Conservation (phyloP, 2,113 vertebrate species). For the Penelope pileata region DNA sequence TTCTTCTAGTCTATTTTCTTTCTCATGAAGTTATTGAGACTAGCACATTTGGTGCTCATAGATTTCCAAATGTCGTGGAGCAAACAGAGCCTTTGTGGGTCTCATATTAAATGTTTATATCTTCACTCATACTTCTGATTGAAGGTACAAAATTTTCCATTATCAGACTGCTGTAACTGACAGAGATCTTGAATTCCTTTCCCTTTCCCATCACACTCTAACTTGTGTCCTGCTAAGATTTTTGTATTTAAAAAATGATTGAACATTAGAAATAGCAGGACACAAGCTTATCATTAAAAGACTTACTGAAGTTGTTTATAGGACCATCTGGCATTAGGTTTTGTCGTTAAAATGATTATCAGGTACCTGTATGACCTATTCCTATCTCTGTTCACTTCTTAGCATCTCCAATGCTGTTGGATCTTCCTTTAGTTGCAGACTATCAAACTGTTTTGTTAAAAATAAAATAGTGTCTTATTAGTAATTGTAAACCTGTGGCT, state of each 20-base stretch:
- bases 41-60: neutral
- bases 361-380: neutral
- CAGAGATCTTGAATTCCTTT: neutral
- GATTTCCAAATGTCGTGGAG: neutral
- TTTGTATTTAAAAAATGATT: neutral
- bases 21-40: neutral
- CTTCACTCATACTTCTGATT: neutral
- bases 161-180: neutral
- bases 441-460: neutral
- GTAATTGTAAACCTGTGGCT: neutral
- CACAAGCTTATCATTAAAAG: neutral
- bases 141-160: neutral
- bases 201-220: neutral
- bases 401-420: neutral
- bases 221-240: neutral
- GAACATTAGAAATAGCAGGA: neutral
- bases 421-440: neutral
- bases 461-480: neutral
- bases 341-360: neutral
- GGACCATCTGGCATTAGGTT: neutral
- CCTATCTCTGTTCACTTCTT: neutral
- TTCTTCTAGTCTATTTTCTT: neutral
- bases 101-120: neutral
- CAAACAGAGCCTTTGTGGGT: neutral
- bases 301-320: neutral